Percentiles rank a stretch among this genome's conserved stretches.
Evolutionary conservation across 2,888 invertebrate genomes (phyloP).

Genomic region (Notocelia uddmanniana): DNA sequence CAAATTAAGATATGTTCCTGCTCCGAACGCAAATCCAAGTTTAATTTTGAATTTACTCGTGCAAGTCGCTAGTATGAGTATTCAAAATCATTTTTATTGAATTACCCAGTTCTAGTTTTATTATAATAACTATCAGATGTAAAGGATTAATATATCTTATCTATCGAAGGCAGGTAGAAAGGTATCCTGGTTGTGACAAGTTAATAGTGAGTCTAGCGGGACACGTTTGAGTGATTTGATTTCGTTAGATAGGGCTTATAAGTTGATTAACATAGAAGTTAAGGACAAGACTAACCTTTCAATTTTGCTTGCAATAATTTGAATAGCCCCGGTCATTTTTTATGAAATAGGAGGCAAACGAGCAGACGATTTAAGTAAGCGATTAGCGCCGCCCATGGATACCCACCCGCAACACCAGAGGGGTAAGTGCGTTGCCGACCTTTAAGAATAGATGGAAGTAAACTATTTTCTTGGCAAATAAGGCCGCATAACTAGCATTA

Average conservation of each 20-base stretch:
- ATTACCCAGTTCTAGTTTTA: slow-evolving; percentile 22
- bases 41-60: background rate
- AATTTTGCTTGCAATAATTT: background rate
- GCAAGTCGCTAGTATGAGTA: no score
- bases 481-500: no score
- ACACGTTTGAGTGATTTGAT: slow-evolving; percentile 38
- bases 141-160: slow-evolving; percentile 43
- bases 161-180: slow-evolving; percentile 40
- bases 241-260: slow-evolving; percentile 30
- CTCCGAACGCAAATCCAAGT: background rate
- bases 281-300: slow-evolving; percentile 5
- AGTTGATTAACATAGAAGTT: slow-evolving; percentile 27
- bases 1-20: slow-evolving; percentile 1
- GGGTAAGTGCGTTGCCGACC: no score
- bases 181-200: slow-evolving; percentile 35
- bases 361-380: no score
- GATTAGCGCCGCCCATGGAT: no score
- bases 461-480: no score
- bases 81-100: background rate
- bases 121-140: slow-evolving; percentile 32
- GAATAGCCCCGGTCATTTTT: no score
- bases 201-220: slow-evolving; percentile 29
- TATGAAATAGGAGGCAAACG: no score
- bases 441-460: no score
- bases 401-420: no score